Evolutionary conservation across 2,797 vertebrate species (phyloP).

Genomic region (Odontamblyopus lacepedii): DNA sequence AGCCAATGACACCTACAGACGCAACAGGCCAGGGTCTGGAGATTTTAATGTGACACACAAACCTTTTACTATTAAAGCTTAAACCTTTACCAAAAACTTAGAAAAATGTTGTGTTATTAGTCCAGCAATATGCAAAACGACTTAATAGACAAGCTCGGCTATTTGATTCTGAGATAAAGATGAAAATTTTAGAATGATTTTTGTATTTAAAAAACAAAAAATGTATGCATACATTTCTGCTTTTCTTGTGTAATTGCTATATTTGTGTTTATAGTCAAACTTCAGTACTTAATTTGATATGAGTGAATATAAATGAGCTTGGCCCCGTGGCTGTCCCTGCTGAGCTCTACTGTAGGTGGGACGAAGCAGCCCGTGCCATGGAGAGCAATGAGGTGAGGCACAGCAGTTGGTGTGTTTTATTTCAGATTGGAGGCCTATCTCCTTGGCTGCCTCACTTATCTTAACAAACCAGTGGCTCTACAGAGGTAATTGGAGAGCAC

Average conservation of each 20-base stretch:
- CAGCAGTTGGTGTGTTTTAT: constrained; percentile 71
- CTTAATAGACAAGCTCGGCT: too few species aligned
- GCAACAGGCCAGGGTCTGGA: too few species aligned
- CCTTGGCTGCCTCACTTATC: constrained; percentile 70
- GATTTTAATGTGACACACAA: too few species aligned
- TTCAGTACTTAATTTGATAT: constrained; percentile 34
- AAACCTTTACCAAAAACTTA: too few species aligned
- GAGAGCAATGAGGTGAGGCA: constrained; percentile 67
- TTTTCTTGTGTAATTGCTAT: constrained; percentile 30
- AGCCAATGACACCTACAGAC: too few species aligned
- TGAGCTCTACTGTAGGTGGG: constrained; percentile 44
- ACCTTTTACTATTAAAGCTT: too few species aligned
- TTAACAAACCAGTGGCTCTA: constrained; percentile 75
- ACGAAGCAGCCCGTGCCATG: constrained; percentile 41
- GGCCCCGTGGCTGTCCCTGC: constrained; percentile 35
- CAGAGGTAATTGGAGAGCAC: constrained; percentile 73
- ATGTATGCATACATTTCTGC: constrained; percentile 18
- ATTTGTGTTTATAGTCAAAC: constrained; percentile 52
- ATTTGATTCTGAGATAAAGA: too few species aligned
- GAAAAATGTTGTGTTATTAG: too few species aligned
- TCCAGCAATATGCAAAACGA: too few species aligned
- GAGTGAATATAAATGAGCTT: constrained; percentile 53
- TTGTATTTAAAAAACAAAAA: too few species aligned
- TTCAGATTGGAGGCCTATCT: constrained; percentile 73
- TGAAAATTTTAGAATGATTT: too few species aligned